Evolutionary conservation across 1,140 invertebrate species (phyloP).

Genomic region (Coelopa frigida): DNA sequence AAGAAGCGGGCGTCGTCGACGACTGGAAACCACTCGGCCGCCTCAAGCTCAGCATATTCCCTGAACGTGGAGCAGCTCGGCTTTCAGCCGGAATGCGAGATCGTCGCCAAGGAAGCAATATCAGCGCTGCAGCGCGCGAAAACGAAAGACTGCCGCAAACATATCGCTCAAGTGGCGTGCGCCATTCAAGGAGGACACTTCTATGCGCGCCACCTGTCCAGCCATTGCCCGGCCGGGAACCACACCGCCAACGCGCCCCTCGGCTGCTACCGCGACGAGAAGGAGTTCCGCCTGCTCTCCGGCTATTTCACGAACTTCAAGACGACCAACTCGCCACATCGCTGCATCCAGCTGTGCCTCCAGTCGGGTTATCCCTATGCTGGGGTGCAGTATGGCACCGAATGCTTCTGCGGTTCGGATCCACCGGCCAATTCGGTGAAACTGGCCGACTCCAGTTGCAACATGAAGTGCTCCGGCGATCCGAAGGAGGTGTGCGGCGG

Average conservation of each 20-base stretch:
- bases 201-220: conserved; percentile 68
- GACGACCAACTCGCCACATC: conserved; percentile 65
- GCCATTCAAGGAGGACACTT: conserved; percentile 63
- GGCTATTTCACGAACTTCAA: conserved; percentile 73
- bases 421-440: conserved; percentile 57
- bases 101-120: conserved; percentile 71
- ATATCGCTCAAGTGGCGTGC: conserved; percentile 80
- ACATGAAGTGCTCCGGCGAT: conserved; percentile 77
- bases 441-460: conserved; percentile 67
- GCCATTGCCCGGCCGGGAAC: conserved; percentile 64
- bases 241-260: conserved; percentile 58
- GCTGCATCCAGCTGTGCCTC: conserved; percentile 79
- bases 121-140: conserved; percentile 84
- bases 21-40: neutral
- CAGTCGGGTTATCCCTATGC: conserved; percentile 86
- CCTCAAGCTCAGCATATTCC: neutral
- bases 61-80: conserved; percentile 15
- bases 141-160: conserved; percentile 77
- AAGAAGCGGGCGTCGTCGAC: too few relatives aligned
- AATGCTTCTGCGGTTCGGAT: conserved; percentile 88
- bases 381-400: conserved; percentile 84
- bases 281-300: conserved; percentile 64
- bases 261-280: conserved; percentile 83
- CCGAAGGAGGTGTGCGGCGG: conserved; percentile 71
- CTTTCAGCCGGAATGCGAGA: conserved; percentile 72